Evolutionary conservation across 2,888 invertebrate genomes (phyloP).

Genomic region (Anticlea derivata): DNA sequence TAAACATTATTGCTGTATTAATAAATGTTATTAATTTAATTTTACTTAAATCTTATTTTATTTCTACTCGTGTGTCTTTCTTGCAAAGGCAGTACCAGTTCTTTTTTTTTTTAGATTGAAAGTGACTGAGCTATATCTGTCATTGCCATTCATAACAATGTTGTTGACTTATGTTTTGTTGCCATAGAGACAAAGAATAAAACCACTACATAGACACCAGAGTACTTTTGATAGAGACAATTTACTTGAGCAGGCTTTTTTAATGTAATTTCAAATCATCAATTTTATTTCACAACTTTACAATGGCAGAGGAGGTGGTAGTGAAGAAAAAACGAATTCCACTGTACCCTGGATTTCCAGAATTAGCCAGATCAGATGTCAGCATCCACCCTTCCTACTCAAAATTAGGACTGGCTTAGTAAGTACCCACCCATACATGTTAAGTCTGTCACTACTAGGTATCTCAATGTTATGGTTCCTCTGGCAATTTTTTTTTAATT

Average conservation of each 20-base stretch:
- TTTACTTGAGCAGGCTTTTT: background rate
- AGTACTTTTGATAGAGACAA: too few relatives aligned
- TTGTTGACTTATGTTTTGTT: slow-evolving; percentile 5
- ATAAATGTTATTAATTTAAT: slow-evolving; percentile 75
- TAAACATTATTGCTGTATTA: slow-evolving; percentile 74
- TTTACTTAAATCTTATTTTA: slow-evolving; percentile 35
- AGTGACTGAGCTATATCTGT: background rate
- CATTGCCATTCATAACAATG: background rate
- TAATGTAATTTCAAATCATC: background rate
- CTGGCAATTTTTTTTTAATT: too few relatives aligned
- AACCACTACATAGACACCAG: too few relatives aligned
- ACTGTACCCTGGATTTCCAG: slow-evolving; percentile 77
- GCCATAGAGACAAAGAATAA: too few relatives aligned
- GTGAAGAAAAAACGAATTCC: slow-evolving; percentile 57
- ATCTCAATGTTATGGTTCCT: too few relatives aligned
- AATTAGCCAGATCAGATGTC: slow-evolving; percentile 83
- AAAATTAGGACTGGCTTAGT: slow-evolving; percentile 84
- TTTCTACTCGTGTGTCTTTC: background rate
- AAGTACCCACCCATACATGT: slow-evolving; percentile 64
- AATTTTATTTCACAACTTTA: background rate
- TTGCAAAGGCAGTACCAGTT: too few relatives aligned
- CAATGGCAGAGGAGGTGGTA: slow-evolving; percentile 36
- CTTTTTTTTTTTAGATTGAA: too few relatives aligned
- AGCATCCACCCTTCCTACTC: slow-evolving; percentile 86
- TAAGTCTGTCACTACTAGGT: too few relatives aligned